These are phyloP conservation scores for Lophius americanus DNA, from an alignment of 2,797 vertebrate genomes.

Conservation along the genomic window DNA sequence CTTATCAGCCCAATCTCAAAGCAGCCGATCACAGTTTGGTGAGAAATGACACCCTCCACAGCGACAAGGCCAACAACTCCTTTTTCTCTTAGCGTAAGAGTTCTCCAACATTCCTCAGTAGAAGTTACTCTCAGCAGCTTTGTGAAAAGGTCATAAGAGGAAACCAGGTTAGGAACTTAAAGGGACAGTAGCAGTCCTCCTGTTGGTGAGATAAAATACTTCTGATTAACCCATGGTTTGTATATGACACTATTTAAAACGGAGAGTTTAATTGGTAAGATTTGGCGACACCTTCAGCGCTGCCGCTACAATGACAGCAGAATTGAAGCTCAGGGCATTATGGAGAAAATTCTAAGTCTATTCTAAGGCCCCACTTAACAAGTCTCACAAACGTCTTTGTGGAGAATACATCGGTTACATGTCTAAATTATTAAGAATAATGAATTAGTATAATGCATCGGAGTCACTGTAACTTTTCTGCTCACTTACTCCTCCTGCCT, in stretches of 20 bases:
- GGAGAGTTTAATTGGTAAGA: neutral
- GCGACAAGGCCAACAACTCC: no score
- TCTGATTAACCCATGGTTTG: no score
- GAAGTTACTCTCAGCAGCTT: no score
- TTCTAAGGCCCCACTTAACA: constrained; percentile 11
- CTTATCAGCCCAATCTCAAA: no score
- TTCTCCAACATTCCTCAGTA: no score
- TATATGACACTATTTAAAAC: neutral
- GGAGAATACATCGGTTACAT: constrained; percentile 26
- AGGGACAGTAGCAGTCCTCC: no score
- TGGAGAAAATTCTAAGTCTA: neutral
- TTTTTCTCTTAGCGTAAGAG: no score
- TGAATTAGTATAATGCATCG: constrained; percentile 15
- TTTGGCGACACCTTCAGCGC: neutral
- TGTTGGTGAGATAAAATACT: no score
- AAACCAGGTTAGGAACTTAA: no score
- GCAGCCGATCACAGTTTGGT: no score
- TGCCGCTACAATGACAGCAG: neutral
- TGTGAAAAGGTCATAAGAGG: no score
- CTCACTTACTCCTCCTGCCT: constrained; percentile 1
- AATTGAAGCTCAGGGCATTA: constrained; percentile 2
- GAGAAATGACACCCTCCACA: no score
- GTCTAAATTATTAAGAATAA: constrained; percentile 13
- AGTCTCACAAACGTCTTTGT: constrained; percentile 14
- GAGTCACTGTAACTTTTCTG: constrained; percentile 20